Percentiles rank a stretch among this genome's conserved stretches.
phyloP scores from a whole-genome alignment of 2,113 vertebrate genomes.

The Crypturellus undulatus region DNA sequence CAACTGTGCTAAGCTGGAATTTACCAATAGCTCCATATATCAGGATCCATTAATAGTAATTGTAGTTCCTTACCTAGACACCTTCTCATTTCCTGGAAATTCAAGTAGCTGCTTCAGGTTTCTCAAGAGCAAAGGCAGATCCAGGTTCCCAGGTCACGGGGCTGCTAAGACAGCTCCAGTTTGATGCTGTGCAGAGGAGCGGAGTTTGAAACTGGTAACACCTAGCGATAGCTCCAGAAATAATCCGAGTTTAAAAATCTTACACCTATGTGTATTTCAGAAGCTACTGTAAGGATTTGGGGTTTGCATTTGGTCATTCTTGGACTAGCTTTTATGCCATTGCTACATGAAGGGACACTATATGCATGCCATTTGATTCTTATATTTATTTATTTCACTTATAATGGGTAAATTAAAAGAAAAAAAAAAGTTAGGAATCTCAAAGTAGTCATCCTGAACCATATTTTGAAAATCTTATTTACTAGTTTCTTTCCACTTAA shows the following conservation, averaged over 20 bases:
- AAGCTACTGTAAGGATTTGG: not conserved
- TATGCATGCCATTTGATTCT: not conserved
- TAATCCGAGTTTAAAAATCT: not conserved
- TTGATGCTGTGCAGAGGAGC: not conserved
- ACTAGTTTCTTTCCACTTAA: not conserved
- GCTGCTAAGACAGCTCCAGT: not conserved
- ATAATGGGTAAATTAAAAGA: not conserved
- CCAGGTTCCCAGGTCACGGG: not conserved
- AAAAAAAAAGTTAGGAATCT: not conserved
- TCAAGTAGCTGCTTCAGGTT: not conserved
- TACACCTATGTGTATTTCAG: not conserved
- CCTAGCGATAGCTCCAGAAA: not conserved
- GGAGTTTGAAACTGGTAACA: not conserved
- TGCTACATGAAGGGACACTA: not conserved
- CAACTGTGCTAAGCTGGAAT: not conserved
- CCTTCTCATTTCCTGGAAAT: not conserved
- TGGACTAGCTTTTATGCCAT: not conserved
- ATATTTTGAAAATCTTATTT: not conserved
- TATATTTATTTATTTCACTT: not conserved
- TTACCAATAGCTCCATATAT: conserved; percentile 3
- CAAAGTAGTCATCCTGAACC: not conserved
- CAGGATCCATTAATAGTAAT: not conserved
- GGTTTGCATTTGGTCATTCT: not conserved
- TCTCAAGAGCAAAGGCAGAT: not conserved
- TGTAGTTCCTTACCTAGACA: not conserved